Evolutionary conservation across 2,888 invertebrate genomes (phyloP).

Genomic region (Ophion obscuratus): DNA sequence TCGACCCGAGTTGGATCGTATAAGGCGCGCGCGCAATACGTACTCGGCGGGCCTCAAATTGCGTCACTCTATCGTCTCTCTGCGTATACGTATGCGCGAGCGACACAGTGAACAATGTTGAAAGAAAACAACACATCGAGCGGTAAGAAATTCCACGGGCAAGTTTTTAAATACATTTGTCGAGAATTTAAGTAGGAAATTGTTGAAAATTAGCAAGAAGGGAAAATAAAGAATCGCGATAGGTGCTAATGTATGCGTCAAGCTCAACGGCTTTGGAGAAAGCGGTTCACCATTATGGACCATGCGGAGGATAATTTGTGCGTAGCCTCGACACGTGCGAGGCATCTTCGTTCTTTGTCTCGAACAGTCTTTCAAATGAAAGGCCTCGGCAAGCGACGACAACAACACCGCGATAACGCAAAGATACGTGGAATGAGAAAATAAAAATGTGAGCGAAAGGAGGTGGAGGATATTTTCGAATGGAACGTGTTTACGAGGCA

Average conservation of each 20-base stretch:
- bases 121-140: too few species aligned
- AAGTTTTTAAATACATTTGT: neutral
- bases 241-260: slow-evolving; percentile 24
- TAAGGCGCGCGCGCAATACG: slow-evolving; percentile 50
- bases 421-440: neutral
- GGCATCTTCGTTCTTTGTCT: too few species aligned
- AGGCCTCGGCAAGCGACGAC: neutral
- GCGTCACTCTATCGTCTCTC: slow-evolving; percentile 49
- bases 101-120: neutral
- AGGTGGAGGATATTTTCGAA: slow-evolving; percentile 35
- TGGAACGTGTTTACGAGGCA: slow-evolving; percentile 54
- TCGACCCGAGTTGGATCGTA: slow-evolving; percentile 49
- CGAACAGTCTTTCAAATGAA: neutral
- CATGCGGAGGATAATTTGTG: too few species aligned
- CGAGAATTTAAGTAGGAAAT: neutral
- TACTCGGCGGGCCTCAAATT: slow-evolving; percentile 40
- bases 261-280: slow-evolving; percentile 50
- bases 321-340: too few species aligned
- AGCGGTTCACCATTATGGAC: slow-evolving; percentile 48
- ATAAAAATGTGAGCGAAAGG: neutral
- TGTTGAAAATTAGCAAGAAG: slow-evolving; percentile 23
- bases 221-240: neutral
- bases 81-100: neutral
- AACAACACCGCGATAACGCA: neutral
- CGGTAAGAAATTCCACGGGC: too few species aligned